Conservation (phyloP, 2,888 invertebrate genomes). For the Metopia argyrocephala region DNA sequence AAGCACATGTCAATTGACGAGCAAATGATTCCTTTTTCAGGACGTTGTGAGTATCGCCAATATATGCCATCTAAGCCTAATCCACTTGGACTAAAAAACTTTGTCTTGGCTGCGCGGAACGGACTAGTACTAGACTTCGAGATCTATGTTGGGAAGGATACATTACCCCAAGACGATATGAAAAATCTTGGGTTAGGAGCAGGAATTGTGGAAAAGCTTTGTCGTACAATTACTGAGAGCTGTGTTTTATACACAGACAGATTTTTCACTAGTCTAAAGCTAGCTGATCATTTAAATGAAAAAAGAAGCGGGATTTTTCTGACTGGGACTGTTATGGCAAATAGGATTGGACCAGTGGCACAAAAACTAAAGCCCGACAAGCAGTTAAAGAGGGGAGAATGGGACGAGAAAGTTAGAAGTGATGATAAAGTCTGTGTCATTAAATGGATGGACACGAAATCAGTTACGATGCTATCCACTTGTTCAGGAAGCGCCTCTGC, state of each 20-base stretch:
- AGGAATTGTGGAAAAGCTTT: background rate
- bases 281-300: too few relatives aligned
- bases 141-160: too few relatives aligned
- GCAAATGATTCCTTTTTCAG: constrained; percentile 66
- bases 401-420: background rate
- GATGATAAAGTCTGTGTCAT: background rate
- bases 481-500: background rate
- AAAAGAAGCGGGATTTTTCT: background rate
- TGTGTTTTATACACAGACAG: background rate
- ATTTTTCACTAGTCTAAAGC: constrained; percentile 44
- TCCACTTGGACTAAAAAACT: constrained; percentile 68
- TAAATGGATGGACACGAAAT: background rate
- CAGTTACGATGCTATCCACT: background rate
- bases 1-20: constrained; percentile 69
- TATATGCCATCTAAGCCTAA: too few relatives aligned
- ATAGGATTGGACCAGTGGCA: background rate
- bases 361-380: background rate
- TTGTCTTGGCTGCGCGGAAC: constrained; percentile 59
- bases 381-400: background rate
- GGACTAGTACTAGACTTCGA: too few relatives aligned
- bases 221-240: background rate
- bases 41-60: constrained; percentile 62
- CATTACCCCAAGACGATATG: constrained; percentile 13
- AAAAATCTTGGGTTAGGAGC: background rate
- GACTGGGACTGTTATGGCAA: background rate